Evolutionary conservation across 2,888 invertebrate genomes (phyloP).

Genomic region (Agrilus cyanescens): DNA sequence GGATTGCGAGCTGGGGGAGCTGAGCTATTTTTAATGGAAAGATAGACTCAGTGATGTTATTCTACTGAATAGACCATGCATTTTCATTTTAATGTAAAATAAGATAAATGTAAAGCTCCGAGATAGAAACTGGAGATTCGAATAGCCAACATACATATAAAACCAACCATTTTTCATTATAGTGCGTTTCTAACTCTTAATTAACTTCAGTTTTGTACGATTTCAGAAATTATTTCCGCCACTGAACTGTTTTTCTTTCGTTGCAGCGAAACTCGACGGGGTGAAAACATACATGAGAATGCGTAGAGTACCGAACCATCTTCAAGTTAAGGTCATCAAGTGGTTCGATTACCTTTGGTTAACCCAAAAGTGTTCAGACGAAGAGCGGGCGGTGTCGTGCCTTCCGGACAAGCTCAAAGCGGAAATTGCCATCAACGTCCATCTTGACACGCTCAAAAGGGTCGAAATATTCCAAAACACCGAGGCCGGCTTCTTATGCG

Average conservation of each 20-base stretch:
- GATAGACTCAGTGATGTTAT: no score
- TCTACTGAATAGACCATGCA: no score
- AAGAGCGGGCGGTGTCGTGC: slow-evolving; percentile 90
- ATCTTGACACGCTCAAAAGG: slow-evolving; percentile 91
- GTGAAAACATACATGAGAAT: slow-evolving; percentile 98
- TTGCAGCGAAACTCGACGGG: slow-evolving; percentile 92
- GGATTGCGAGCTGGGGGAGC: no score
- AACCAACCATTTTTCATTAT: no score
- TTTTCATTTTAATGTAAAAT: no score
- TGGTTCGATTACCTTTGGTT: slow-evolving; percentile 99
- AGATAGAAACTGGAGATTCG: no score
- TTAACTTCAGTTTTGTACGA: no score
- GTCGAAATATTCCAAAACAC: slow-evolving; percentile 99
- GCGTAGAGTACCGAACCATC: slow-evolving; percentile 86
- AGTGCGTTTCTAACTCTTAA: no score
- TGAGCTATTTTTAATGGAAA: no score
- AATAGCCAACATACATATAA: no score
- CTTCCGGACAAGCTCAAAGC: slow-evolving; percentile 96
- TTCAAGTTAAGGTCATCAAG: slow-evolving; percentile 96
- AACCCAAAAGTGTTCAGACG: slow-evolving; percentile 96
- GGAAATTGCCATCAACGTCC: slow-evolving; percentile 98
- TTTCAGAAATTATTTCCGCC: no score
- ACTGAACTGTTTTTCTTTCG: slow-evolving; percentile 17
- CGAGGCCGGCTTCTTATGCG: slow-evolving; percentile 96
- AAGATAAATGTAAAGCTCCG: no score